These are phyloP conservation scores for Megaleporinus macrocephalus DNA, from an alignment of 2,113 vertebrate species.

Conservation along the genomic window DNA sequence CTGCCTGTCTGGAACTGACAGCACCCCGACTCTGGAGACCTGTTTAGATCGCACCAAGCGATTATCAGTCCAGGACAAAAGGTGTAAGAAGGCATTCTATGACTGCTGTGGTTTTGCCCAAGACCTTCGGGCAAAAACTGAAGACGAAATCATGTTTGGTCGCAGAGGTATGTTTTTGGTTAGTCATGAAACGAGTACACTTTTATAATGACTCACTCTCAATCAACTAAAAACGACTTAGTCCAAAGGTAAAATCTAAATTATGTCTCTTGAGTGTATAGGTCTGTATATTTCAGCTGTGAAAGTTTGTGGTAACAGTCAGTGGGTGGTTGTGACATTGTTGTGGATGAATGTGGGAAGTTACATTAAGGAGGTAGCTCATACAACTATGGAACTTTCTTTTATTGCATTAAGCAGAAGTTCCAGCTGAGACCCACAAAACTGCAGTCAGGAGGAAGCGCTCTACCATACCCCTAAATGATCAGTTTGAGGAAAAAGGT, in stretches of 20 bases:
- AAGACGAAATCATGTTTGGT: slow-evolving; percentile 63
- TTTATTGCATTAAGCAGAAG: not conserved
- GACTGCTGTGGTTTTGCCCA: slow-evolving; percentile 77
- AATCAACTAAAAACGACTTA: too few species aligned
- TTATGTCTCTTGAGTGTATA: not conserved
- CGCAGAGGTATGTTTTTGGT: slow-evolving; percentile 78
- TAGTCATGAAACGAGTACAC: too few species aligned
- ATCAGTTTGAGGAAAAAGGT: slow-evolving; percentile 27
- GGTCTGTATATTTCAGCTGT: too few species aligned
- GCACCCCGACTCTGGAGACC: slow-evolving; percentile 9
- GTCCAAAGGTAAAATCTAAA: too few species aligned
- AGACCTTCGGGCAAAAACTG: slow-evolving; percentile 1
- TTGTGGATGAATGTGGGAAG: not conserved
- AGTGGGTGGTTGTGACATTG: not conserved
- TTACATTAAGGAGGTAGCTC: not conserved
- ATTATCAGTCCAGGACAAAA: rapidly evolving
- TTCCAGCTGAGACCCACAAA: too few species aligned
- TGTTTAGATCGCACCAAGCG: slow-evolving; percentile 68
- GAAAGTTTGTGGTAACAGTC: not conserved
- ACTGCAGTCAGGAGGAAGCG: not conserved
- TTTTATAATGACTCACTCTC: too few species aligned
- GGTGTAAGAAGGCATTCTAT: slow-evolving; percentile 67
- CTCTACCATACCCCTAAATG: not conserved
- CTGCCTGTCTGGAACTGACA: slow-evolving; percentile 12
- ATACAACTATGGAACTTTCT: not conserved